A percentile compares a stretch with the other conserved stretches of the same genome.
These are phyloP conservation scores for Parasteatoda lunata DNA, from an alignment of 2,888 invertebrate species.

Conservation along the genomic window DNA sequence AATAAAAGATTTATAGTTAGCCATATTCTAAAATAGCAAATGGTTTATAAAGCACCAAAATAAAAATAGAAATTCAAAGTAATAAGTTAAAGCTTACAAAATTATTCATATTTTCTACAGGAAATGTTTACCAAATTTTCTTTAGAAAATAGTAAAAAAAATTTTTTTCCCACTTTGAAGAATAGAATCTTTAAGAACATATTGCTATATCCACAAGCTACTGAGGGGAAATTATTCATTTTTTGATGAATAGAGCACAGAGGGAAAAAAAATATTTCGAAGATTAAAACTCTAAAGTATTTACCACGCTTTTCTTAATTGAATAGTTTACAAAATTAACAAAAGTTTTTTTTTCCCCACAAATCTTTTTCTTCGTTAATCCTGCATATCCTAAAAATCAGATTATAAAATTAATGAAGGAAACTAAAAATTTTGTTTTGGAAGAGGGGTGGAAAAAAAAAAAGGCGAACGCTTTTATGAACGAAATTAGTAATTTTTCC, in stretches of 20 bases:
- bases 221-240: not conserved
- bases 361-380: constrained; percentile 22
- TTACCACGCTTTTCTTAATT: constrained; percentile 58
- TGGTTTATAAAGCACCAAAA: too few species aligned
- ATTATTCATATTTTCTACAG: too few species aligned
- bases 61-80: too few species aligned
- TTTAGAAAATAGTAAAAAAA: too few species aligned
- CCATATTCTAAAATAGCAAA: too few species aligned
- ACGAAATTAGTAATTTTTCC: constrained; percentile 60
- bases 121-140: too few species aligned
- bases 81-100: too few species aligned
- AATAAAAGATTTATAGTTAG: too few species aligned
- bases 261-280: not conserved
- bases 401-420: constrained; percentile 63
- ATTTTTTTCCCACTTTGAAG: too few species aligned
- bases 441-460: constrained; percentile 18
- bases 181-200: too few species aligned
- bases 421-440: constrained; percentile 16
- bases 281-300: constrained; percentile 37
- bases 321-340: constrained; percentile 64
- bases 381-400: constrained; percentile 44
- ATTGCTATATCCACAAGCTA: not conserved
- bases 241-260: not conserved
- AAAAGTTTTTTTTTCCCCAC: constrained; percentile 17
- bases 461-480: constrained; percentile 24